These are phyloP conservation scores for Delphinus delphis DNA, from an alignment of 2,113 vertebrate genomes.

Conservation along the genomic window DNA sequence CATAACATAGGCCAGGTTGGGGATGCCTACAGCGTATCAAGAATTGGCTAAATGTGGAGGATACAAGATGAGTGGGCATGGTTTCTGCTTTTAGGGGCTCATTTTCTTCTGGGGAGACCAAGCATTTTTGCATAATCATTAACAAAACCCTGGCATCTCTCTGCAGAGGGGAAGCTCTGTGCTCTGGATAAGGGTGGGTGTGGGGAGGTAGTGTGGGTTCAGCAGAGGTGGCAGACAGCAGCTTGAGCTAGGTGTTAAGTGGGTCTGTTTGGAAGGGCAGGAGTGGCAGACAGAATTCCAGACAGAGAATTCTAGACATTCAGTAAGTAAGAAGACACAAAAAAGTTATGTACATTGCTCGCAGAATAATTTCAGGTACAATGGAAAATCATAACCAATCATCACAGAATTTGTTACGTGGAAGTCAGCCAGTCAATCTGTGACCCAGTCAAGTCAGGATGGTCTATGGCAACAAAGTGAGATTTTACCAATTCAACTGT, in stretches of 20 bases:
- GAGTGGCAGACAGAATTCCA: neutral
- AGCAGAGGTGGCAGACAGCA: neutral
- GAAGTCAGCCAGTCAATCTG: neutral
- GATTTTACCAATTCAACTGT: neutral
- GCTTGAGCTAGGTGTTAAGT: neutral
- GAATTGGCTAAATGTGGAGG: no score
- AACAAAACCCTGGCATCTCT: neutral
- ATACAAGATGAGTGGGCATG: no score
- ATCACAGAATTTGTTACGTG: neutral
- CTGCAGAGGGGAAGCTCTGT: neutral
- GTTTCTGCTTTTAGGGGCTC: neutral
- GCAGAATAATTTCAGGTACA: neutral
- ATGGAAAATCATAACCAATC: neutral
- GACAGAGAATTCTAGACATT: neutral
- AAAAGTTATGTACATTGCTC: rapidly evolving
- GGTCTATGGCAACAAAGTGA: neutral
- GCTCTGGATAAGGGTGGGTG: rapidly evolving
- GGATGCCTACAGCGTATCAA: neutral
- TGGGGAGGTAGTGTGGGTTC: no score
- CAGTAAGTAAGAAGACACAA: neutral
- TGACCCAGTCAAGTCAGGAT: neutral
- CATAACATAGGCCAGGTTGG: neutral
- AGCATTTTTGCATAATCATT: neutral
- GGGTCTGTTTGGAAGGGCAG: neutral
- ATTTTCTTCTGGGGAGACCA: neutral